phyloP scores from a whole-genome alignment of 2,888 invertebrate species.

The Protophormia terraenovae region DNA sequence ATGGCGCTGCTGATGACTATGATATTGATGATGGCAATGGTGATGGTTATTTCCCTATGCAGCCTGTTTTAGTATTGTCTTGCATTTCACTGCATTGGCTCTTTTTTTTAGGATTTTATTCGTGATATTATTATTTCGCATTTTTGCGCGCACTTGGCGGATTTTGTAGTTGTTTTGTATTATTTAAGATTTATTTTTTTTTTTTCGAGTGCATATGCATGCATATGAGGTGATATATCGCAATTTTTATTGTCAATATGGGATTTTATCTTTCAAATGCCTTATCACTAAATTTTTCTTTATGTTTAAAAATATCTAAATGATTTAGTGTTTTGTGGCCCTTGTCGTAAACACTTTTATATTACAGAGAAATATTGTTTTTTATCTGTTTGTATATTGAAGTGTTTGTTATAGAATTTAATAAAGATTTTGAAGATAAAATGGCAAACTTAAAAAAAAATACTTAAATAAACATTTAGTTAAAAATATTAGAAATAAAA shows the following conservation, averaged over 20 bases:
- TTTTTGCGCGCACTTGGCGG: constrained; percentile 5
- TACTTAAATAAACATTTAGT: no score
- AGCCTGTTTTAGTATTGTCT: constrained; percentile 57
- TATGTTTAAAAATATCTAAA: constrained; percentile 32
- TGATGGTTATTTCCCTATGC: constrained; percentile 29
- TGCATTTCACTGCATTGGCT: constrained; percentile 58
- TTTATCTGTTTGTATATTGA: neutral
- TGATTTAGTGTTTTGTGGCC: constrained; percentile 51
- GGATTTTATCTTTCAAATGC: constrained; percentile 51
- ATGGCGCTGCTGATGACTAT: neutral
- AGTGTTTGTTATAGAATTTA: neutral
- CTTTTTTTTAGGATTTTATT: constrained; percentile 35
- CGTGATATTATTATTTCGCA: constrained; percentile 10
- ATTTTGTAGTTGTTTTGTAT: constrained; percentile 27
- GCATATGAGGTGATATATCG: constrained; percentile 46
- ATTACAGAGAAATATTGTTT: neutral
- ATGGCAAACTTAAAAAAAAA: no score
- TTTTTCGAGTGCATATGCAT: neutral
- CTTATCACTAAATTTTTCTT: constrained; percentile 45
- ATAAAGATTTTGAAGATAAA: neutral
- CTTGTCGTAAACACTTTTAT: constrained; percentile 45
- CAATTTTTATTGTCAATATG: constrained; percentile 25
- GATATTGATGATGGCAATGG: neutral
- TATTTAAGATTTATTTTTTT: neutral
- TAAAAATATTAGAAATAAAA: no score